Conservation (phyloP, 2,113 vertebrate genomes). For the Nesoenas mayeri region DNA sequence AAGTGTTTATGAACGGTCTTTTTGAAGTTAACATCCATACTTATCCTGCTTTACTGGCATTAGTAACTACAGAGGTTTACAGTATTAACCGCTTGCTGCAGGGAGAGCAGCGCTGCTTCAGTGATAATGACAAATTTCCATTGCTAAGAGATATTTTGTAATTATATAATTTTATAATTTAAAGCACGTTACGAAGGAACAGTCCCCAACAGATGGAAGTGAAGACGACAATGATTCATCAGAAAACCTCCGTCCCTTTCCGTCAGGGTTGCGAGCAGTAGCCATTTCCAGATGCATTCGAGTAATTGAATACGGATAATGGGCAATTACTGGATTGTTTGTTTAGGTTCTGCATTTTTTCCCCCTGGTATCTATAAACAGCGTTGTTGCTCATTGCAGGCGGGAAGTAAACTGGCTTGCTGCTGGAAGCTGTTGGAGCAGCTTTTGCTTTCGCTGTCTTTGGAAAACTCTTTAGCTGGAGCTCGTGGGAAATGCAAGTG, state of each 20-base stretch:
- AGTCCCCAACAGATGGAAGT: not conserved
- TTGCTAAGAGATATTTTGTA: not conserved
- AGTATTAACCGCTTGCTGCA: rapidly evolving
- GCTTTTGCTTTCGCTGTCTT: not conserved
- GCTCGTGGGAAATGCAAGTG: not conserved
- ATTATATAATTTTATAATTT: not conserved
- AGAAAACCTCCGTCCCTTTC: not conserved
- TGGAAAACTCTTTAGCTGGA: rapidly evolving
- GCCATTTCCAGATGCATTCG: constrained; percentile 52
- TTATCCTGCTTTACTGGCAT: not conserved
- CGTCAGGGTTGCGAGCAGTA: not conserved
- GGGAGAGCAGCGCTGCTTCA: not conserved
- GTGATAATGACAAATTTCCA: not conserved
- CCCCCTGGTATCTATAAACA: constrained; percentile 57
- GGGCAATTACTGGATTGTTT: constrained; percentile 68
- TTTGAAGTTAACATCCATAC: not conserved
- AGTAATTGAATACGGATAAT: constrained; percentile 65
- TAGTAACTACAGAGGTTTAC: not conserved
- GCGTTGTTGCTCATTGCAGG: not conserved
- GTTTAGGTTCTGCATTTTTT: constrained; percentile 50
- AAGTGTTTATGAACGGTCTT: not conserved
- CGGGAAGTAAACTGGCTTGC: constrained; percentile 13
- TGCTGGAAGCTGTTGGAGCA: constrained; percentile 20
- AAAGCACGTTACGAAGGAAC: not conserved
- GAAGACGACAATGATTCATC: constrained; percentile 24